phyloP scores from a whole-genome alignment of 2,888 invertebrate species.

The Bombyx huttoni region DNA sequence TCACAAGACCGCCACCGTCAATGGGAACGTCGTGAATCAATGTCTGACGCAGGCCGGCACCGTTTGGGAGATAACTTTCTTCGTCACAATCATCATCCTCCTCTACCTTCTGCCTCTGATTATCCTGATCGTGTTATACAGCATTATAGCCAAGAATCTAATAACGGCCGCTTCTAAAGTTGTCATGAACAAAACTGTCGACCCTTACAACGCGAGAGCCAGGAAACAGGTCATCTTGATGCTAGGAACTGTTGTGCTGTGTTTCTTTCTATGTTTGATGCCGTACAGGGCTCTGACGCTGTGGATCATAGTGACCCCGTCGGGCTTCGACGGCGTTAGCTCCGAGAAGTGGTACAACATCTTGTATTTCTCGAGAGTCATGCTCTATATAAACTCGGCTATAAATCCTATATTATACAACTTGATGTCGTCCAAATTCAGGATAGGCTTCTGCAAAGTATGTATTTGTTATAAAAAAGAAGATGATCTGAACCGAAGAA shows the following conservation, averaged over 20 bases:
- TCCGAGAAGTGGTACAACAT: constrained; percentile 86
- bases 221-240: constrained; percentile 88
- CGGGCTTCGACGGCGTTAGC: constrained; percentile 78
- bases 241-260: constrained; percentile 88
- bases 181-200: constrained; percentile 79
- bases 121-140: constrained; percentile 84
- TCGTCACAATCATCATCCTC: constrained; percentile 82
- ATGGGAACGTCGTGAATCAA: constrained; percentile 79
- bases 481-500: constrained; percentile 49
- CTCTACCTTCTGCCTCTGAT: constrained; percentile 88
- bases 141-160: constrained; percentile 86
- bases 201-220: constrained; percentile 79
- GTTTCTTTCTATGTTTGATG: constrained; percentile 90
- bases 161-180: constrained; percentile 79
- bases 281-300: constrained; percentile 88
- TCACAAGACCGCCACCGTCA: constrained; percentile 76
- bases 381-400: constrained; percentile 91
- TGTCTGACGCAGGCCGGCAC: constrained; percentile 86
- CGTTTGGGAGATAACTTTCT: constrained; percentile 83
- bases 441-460: constrained; percentile 82
- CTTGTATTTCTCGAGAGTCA: constrained; percentile 86
- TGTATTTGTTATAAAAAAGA: constrained; percentile 70
- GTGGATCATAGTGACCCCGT: constrained; percentile 85
- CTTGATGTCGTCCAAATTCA: constrained; percentile 91
- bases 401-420: constrained; percentile 94